Base-by-base conservation (phyloP, 2,113 vertebrate species). In the Terrapene triunguis region DNA sequence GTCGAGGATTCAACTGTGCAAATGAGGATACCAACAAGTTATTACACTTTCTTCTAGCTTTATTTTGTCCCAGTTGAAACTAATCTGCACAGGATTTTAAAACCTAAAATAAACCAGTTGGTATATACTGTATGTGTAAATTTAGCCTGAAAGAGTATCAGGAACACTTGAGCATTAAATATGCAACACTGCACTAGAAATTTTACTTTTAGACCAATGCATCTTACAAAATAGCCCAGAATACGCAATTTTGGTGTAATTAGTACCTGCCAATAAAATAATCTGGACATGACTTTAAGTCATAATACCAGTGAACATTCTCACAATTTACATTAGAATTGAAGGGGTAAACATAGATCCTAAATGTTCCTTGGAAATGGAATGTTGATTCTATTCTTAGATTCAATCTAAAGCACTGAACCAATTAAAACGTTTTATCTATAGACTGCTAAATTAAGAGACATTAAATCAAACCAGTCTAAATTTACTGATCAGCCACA, bases 281-380 rank as follows among this genome's bases (percentile, higher is more conserved):
- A 98, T 94, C 97, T 98, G 93, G 87, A 97, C 81, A 95, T 97
- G 96, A 98, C 84, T 98, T 97, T 94, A 96, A 96, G 42, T 97
- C 95, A 92, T 87, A 93, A 91, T 87, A 97, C 11, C 10, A 93
- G 90, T 88, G 55, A 92, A 94, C 87, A 95, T 82, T 94, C 92
- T 85, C 97, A 38, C 82, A 96, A 81, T 80, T 93, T 87, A 97
- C 85, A 96, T 98, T 96, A 96, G 96, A 98, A 97, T 76, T 85
- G 91, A 97, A 95, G 80, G 44, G 32, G 87, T 93, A 13, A 97
- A 96, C 84, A 96, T 9, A 74, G 96, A 97, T 90, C 95, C 97
- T 98, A 97, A 98, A 97, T 98, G 96, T 98, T 98, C 98, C 97
- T 98, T 96, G 96, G 90, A 98, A 97, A 96, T 0, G 93, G 81